Base-by-base conservation (phyloP, 2,113 vertebrate species). In the Psettodes erumei region DNA sequence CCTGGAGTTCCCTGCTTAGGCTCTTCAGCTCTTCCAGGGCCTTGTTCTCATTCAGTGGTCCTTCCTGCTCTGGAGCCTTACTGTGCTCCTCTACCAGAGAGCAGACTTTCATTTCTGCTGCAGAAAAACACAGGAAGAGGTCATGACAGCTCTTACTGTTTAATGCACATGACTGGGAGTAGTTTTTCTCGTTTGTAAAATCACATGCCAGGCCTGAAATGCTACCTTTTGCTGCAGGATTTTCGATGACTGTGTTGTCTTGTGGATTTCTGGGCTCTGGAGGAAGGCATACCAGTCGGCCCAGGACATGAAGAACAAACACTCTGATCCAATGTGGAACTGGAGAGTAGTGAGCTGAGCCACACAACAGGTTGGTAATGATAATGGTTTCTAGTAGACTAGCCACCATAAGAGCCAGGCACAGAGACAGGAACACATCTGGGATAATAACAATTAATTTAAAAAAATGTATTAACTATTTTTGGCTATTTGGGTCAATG, bases 381-480 rank as follows among this genome's bases (percentile, higher is more conserved):
- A 91, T 3, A 1, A 93, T 66, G 0, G 90, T 91, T 81, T 94
- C 92, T 51, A 94, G 43, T 2, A 94, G 66, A 72, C 92, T 94
- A 38, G 64, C 45, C 60, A 91, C 86, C 92, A 94, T 94, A 75
- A 94, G 76, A 23, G 63, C 60, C 76, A 94, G 64, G 66, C 92
- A 92, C 47, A 94, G 42, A 32, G 84, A 88, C 50, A 94, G 91
- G 76, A 91, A 94, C 42, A 93, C 86, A 68, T 91, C 92, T 94
- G 62, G n/a, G 23, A 50, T 5, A 54, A 40, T 9, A 35, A 65
- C 1, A 33, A 45, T 25, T 2, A 16, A n/a, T n/a, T n/a, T 47
- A n/a, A 47, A 21, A 21, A 47, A n/a, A n/a, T n/a, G n/a, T n/a
- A n/a, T 9, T 5, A 45, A n/a, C 18, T n/a, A 2, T 3, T 45